These are phyloP conservation scores for Vollenhovia emeryi DNA, from an alignment of 1,140 invertebrate species.

Conservation along the genomic window DNA sequence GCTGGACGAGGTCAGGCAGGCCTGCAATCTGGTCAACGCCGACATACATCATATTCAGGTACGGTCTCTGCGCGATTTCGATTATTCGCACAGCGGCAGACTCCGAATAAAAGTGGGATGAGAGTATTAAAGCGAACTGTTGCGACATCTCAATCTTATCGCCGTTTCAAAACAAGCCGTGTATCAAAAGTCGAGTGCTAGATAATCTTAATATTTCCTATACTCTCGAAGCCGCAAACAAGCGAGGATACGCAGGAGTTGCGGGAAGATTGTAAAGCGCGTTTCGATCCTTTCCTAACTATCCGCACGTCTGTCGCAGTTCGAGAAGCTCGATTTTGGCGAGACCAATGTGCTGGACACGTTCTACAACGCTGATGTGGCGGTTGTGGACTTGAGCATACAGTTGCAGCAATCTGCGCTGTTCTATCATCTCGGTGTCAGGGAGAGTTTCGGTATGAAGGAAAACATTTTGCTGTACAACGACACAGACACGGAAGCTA, in stretches of 20 bases:
- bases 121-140: not conserved
- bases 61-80: constrained; percentile 46
- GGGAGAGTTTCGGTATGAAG: constrained; percentile 99
- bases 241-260: not conserved
- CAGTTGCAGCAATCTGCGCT: constrained; percentile 95
- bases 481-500: constrained; percentile 95
- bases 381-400: constrained; percentile 97
- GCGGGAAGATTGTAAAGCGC: not conserved
- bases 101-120: not conserved
- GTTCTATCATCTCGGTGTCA: constrained; percentile 98
- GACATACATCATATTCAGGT: constrained; percentile 94
- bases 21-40: constrained; percentile 91
- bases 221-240: not conserved
- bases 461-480: constrained; percentile 98
- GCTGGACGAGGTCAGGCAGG: constrained; percentile 93
- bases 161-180: not conserved
- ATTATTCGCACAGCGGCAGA: not conserved
- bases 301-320: constrained; percentile 86
- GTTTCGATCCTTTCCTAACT: not conserved
- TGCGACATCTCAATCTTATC: not conserved
- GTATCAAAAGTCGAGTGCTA: not conserved
- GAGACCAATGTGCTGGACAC: constrained; percentile 94
- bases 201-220: constrained; percentile 26
- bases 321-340: constrained; percentile 94
- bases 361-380: constrained; percentile 99